A percentile compares a stretch with the other conserved stretches of the same genome.
Conservation (phyloP, 2,113 vertebrate genomes). For the Terrapene triunguis region DNA sequence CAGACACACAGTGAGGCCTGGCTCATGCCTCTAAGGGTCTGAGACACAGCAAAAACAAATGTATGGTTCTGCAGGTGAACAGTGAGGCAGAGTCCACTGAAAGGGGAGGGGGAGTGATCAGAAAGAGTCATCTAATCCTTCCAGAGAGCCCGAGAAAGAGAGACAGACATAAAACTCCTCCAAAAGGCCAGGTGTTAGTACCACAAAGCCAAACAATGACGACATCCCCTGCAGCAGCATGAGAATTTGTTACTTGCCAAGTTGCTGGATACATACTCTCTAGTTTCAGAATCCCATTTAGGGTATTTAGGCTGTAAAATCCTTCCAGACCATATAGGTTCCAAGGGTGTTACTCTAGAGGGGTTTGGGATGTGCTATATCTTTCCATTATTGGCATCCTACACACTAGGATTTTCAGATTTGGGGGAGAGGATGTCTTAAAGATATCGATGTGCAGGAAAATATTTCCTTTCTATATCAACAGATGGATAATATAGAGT, state of each 20-base stretch:
- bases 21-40: background rate
- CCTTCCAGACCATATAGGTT: background rate
- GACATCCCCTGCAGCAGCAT: background rate
- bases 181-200: conserved; percentile 30
- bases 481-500: background rate
- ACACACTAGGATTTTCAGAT: background rate
- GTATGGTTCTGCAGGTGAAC: background rate
- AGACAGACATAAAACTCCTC: conserved; percentile 15
- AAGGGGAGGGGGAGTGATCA: background rate
- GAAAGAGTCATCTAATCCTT: conserved; percentile 12
- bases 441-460: background rate
- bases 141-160: conserved; percentile 7
- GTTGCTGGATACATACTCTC: background rate
- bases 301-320: conserved; percentile 15
- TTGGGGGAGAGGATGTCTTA: background rate
- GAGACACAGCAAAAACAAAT: background rate
- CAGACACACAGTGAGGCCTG: background rate
- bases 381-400: background rate
- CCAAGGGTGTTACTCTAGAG: background rate
- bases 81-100: background rate
- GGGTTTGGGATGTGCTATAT: background rate
- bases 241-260: conserved; percentile 17
- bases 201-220: conserved; percentile 4
- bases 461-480: background rate
- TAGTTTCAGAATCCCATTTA: background rate